These are phyloP conservation scores for Melitaea cinxia DNA, from an alignment of 1,140 invertebrate species.

Conservation along the genomic window DNA sequence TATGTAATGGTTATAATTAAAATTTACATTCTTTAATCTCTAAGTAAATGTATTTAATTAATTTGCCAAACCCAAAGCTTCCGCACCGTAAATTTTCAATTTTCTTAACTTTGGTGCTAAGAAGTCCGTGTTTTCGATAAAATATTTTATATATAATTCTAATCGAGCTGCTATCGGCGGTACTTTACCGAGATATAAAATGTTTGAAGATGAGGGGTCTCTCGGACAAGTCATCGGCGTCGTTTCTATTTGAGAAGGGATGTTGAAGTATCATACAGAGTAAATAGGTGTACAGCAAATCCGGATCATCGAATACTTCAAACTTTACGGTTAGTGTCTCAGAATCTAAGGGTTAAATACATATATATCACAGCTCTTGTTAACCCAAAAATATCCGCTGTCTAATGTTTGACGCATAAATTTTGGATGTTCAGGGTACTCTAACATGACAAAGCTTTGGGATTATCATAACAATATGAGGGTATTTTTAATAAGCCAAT, in stretches of 20 bases:
- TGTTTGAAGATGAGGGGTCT: conserved; percentile 39
- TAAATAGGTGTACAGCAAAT: conserved; percentile 64
- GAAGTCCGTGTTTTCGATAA: conserved; percentile 23
- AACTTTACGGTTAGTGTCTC: conserved; percentile 56
- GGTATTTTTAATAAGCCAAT: not conserved
- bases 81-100: conserved; percentile 34
- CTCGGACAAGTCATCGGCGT: conserved; percentile 51
- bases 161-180: conserved; percentile 31
- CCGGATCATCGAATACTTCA: conserved; percentile 60
- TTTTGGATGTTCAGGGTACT: not conserved
- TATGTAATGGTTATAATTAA: not conserved
- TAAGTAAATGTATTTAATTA: conserved; percentile 12
- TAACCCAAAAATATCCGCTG: not conserved
- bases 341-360: conserved; percentile 41
- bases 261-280: conserved; percentile 67
- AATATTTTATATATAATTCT: conserved; percentile 40
- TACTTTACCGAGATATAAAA: conserved; percentile 3
- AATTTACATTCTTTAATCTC: not conserved
- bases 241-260: conserved; percentile 69
- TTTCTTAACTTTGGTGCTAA: conserved; percentile 21
- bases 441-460: not conserved
- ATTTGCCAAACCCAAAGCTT: conserved; percentile 10
- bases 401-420: not conserved
- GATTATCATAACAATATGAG: not conserved
- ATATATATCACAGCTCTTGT: not conserved